A percentile compares a stretch with the other conserved stretches of the same genome.
These are phyloP conservation scores for Otolemur crassicaudatus DNA, from an alignment of 2,797 vertebrate species.

Conservation along the genomic window DNA sequence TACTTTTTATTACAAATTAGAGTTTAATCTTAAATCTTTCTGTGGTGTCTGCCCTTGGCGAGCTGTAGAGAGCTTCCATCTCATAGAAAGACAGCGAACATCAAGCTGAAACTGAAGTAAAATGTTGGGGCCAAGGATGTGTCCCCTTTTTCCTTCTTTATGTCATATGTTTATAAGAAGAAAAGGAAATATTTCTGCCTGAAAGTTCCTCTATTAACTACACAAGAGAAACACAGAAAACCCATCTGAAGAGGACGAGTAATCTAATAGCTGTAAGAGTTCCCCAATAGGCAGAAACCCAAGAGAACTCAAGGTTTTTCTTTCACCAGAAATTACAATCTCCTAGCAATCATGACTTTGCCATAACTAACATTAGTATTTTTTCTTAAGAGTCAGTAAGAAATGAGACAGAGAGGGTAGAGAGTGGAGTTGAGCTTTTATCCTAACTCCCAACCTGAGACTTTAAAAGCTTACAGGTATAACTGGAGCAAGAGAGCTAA, in stretches of 20 bases:
- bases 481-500: not conserved
- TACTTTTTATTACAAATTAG: not conserved
- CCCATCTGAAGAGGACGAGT: not conserved
- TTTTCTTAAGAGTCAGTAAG: not conserved
- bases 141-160: not conserved
- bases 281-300: not conserved
- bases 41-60: not conserved
- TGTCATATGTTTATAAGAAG: not conserved
- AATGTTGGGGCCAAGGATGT: not conserved
- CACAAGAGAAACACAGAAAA: not conserved
- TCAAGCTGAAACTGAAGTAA: not conserved
- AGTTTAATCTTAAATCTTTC: conserved; percentile 13
- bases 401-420: not conserved
- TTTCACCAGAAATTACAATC: not conserved
- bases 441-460: not conserved
- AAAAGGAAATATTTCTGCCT: not conserved
- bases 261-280: not conserved
- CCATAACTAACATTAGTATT: not conserved
- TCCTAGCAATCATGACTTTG: not conserved
- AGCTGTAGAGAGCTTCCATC: not conserved
- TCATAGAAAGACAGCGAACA: not conserved
- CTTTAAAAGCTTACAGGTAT: not conserved
- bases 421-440: not conserved
- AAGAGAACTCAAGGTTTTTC: conserved; percentile 14
- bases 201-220: not conserved